Percentiles rank a stretch among this genome's conserved stretches.
phyloP scores from a whole-genome alignment of 2,113 vertebrate genomes.

The Perccottus glenii region DNA sequence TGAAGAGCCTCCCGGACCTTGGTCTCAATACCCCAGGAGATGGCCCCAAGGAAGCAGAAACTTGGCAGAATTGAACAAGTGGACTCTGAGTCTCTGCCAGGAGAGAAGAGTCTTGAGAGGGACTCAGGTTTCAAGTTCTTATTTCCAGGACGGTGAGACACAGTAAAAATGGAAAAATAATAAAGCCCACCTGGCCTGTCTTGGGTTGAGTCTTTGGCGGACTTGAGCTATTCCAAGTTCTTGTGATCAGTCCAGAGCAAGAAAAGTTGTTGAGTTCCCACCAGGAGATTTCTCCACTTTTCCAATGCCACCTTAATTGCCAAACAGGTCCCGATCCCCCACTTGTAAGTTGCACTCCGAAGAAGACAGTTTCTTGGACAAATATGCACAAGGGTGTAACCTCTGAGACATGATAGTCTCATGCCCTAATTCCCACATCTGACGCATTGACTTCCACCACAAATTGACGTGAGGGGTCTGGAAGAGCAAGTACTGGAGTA shows the following conservation, averaged over 20 bases:
- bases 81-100: not conserved
- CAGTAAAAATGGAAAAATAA: not conserved
- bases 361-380: not conserved
- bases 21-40: not conserved
- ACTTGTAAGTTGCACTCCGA: not conserved
- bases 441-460: not conserved
- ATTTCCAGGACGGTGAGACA: not conserved
- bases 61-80: not conserved
- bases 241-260: not conserved
- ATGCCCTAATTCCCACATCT: not conserved
- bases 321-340: not conserved
- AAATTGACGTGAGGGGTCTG: not conserved
- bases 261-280: not conserved
- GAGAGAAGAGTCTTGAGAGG: not conserved
- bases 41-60: not conserved
- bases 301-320: not conserved
- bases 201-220: not conserved
- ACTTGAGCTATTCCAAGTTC: constrained; percentile 1
- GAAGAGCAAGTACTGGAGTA: not conserved
- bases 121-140: not conserved
- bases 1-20: not conserved
- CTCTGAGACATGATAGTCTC: not conserved
- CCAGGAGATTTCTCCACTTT: not conserved
- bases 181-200: too few species aligned
- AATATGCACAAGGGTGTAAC: not conserved